phyloP scores from a whole-genome alignment of 30 jellyfish, hydroid and myxozoan genomes.

The Turritopsis rubra region DNA sequence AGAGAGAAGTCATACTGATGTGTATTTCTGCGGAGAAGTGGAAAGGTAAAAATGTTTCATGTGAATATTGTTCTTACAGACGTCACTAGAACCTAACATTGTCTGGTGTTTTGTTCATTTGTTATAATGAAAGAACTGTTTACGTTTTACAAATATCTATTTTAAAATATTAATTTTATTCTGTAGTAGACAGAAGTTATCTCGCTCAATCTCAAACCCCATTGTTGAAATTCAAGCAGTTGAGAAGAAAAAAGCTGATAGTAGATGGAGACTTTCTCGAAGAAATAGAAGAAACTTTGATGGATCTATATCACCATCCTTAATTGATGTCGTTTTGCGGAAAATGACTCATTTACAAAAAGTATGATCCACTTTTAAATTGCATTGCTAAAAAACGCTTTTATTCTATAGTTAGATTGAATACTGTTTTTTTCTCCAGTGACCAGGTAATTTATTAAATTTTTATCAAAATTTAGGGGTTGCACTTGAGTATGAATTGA shows the following conservation, averaged over 20 bases:
- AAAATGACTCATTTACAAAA: conserved; percentile 63
- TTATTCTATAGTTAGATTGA: no score
- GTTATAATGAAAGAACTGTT: conserved; percentile 6
- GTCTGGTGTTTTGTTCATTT: neutral
- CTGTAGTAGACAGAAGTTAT: neutral
- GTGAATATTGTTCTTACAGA: neutral
- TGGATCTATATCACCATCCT: conserved; percentile 32
- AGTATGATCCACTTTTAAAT: conserved; percentile 29
- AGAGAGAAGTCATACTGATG: conserved; percentile 30
- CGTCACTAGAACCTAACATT: neutral
- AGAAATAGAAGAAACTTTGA: conserved; percentile 26
- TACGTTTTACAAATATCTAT: neutral
- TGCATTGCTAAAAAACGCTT: neutral
- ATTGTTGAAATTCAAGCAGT: conserved; percentile 10
- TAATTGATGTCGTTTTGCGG: conserved; percentile 54
- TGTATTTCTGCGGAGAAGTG: conserved; percentile 62
- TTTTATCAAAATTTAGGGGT: no score
- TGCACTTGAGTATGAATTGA: no score
- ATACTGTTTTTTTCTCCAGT: no score
- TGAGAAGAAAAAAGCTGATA: conserved; percentile 43
- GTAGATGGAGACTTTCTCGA: conserved; percentile 43
- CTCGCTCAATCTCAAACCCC: conserved; percentile 27
- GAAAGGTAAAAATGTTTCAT: conserved; percentile 30
- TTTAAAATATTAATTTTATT: neutral
- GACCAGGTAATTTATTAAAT: no score